Percentiles rank a stretch among this genome's conserved stretches.
Evolutionary conservation across 2,113 vertebrate genomes (phyloP).

Genomic region (Zosterops japonicus): DNA sequence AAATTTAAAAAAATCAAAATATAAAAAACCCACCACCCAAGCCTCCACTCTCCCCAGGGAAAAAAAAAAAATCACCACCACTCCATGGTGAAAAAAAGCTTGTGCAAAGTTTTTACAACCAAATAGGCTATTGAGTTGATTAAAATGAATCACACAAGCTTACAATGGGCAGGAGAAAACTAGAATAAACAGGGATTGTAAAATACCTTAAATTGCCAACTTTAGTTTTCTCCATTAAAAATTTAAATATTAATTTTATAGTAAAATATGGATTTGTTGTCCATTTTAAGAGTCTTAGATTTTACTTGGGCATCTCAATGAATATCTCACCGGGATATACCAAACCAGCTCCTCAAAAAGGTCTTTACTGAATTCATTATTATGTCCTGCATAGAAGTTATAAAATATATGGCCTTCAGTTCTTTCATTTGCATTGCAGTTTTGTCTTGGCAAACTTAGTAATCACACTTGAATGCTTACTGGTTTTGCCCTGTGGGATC

Average conservation of each 20-base stretch:
- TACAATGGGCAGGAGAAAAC: background rate
- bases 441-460: background rate
- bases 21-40: background rate
- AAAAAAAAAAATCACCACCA: no score
- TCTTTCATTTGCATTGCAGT: background rate
- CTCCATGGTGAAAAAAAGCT: background rate
- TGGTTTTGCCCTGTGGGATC: background rate
- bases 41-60: rapidly evolving
- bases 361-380: background rate
- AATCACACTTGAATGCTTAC: background rate
- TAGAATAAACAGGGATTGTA: background rate
- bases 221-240: background rate
- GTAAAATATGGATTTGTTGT: background rate
- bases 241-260: background rate
- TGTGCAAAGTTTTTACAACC: background rate
- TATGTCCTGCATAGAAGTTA: background rate
- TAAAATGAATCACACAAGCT: background rate
- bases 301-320: background rate
- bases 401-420: background rate
- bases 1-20: background rate
- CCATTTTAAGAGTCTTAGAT: background rate
- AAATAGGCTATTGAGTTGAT: background rate
- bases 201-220: background rate
- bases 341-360: background rate
- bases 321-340: background rate